Percentiles rank a stretch among this genome's conserved stretches.
phyloP scores from a whole-genome alignment of 2,113 vertebrate species.

The Alectura lathami region DNA sequence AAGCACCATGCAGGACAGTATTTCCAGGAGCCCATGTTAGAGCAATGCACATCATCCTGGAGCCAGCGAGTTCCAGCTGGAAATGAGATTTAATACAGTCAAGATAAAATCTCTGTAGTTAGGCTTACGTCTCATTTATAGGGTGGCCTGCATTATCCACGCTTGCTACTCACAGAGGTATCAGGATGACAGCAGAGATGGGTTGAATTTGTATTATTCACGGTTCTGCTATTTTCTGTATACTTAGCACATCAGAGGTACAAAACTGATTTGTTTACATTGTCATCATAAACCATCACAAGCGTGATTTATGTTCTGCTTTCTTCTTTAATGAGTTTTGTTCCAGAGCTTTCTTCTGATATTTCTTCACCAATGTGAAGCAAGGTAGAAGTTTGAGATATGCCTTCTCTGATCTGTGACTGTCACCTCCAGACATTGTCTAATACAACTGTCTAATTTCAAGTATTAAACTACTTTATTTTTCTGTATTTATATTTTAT shows the following conservation, averaged over 20 bases:
- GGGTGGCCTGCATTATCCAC: background rate
- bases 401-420: background rate
- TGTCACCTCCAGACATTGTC: background rate
- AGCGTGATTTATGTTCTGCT: background rate
- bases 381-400: background rate
- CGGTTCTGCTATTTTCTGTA: background rate
- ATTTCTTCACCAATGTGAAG: background rate
- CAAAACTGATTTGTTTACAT: background rate
- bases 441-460: background rate
- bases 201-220: background rate
- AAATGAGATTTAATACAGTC: background rate
- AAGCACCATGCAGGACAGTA: rapidly evolving
- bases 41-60: background rate
- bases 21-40: background rate
- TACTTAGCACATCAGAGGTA: background rate
- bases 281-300: background rate
- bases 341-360: background rate
- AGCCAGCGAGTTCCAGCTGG: background rate
- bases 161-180: background rate
- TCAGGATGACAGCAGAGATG: background rate
- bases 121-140: background rate
- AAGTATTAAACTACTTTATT: background rate
- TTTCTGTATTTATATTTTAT: background rate
- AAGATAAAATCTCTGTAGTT: background rate
- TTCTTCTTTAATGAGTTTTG: background rate